Evolutionary conservation across 2,888 invertebrate genomes (phyloP).

Genomic region (Argyresthia albistria): DNA sequence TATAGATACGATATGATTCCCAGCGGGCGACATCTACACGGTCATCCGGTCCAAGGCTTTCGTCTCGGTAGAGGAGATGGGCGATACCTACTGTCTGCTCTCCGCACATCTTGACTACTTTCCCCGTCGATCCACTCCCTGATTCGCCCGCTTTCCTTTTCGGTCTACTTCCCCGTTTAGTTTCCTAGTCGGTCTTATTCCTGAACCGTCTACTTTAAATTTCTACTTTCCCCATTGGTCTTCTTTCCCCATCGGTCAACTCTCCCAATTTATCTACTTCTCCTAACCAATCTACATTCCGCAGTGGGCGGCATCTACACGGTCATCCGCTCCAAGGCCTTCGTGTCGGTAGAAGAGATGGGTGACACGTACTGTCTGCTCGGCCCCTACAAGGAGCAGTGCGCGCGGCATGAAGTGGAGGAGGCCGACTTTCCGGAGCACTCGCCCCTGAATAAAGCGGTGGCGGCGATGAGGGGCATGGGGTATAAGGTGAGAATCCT

Average conservation of each 20-base stretch:
- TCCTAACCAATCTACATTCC: too few species aligned
- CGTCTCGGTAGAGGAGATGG: constrained; percentile 97
- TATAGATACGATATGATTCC: too few species aligned
- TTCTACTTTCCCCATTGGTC: too few species aligned
- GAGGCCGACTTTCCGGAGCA: constrained; percentile 87
- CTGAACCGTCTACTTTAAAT: too few species aligned
- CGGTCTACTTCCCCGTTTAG: too few species aligned
- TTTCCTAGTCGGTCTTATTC: too few species aligned
- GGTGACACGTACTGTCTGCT: constrained; percentile 97
- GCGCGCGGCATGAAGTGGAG: constrained; percentile 96
- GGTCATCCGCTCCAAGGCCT: constrained; percentile 97
- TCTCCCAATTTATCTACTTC: too few species aligned
- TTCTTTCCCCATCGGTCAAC: too few species aligned
- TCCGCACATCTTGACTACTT: too few species aligned
- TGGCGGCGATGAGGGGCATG: constrained; percentile 82
- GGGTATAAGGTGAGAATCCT: constrained; percentile 84
- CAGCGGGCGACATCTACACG: constrained; percentile 99
- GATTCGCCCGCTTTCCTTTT: too few species aligned
- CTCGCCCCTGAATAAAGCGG: constrained; percentile 81
- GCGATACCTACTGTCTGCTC: constrained; percentile 96
- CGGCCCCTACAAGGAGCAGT: constrained; percentile 95
- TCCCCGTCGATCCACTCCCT: too few species aligned
- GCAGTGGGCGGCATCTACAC: constrained; percentile 99
- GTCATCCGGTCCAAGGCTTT: constrained; percentile 98
- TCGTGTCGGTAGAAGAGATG: constrained; percentile 96